Percentiles rank a stretch among this genome's conserved stretches.
Conservation (phyloP, 2,113 vertebrate species). For the Alexandromys fortis region DNA sequence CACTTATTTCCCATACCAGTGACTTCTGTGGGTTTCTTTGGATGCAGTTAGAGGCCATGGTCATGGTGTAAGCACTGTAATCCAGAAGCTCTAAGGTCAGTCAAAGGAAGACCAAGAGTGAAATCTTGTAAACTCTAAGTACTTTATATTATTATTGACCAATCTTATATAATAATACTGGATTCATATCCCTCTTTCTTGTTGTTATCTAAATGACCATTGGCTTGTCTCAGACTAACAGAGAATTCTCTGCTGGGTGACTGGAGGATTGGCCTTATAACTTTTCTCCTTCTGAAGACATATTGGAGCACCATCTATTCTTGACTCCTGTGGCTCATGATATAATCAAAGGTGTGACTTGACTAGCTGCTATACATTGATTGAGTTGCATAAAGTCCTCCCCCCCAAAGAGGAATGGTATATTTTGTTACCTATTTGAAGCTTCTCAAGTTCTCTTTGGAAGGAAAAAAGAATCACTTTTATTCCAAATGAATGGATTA, state of each 20-base stretch:
- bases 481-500: background rate
- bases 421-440: constrained; percentile 36
- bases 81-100: background rate
- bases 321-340: background rate
- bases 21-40: background rate
- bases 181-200: background rate
- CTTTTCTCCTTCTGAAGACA: background rate
- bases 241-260: background rate
- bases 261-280: background rate
- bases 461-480: background rate
- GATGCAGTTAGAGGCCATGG: background rate
- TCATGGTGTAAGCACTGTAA: background rate
- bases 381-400: background rate
- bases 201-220: background rate
- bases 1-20: background rate
- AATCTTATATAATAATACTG: background rate
- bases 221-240: background rate
- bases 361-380: background rate
- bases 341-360: background rate
- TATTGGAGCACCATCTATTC: background rate
- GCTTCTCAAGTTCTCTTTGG: background rate
- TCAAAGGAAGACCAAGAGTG: background rate
- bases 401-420: background rate
- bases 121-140: background rate
- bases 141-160: background rate